Evolutionary conservation across 2,797 vertebrate species (phyloP).

Genomic region (Pyrocephalus nanus): DNA sequence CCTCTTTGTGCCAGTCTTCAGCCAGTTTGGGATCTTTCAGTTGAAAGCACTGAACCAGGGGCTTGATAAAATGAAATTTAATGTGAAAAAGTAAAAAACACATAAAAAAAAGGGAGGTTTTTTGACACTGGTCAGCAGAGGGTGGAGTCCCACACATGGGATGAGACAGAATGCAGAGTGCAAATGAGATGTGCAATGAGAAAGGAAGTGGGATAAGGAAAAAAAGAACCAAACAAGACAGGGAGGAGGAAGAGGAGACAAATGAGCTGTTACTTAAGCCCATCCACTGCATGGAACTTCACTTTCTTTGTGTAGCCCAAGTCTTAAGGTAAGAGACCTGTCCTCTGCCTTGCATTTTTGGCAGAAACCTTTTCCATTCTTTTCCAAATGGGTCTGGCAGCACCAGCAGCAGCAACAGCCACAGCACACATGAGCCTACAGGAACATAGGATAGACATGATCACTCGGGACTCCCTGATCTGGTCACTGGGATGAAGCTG

Average conservation of each 20-base stretch:
- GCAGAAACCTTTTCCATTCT: neutral
- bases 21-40: neutral
- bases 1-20: neutral
- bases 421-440: fast-evolving
- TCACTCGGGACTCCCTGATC: neutral
- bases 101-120: neutral
- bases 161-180: neutral
- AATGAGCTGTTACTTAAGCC: neutral
- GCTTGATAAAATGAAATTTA: neutral
- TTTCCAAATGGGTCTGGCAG: neutral
- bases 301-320: neutral
- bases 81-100: neutral
- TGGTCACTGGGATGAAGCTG: neutral
- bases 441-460: fast-evolving
- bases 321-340: neutral
- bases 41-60: neutral
- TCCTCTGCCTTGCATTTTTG: neutral
- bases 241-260: neutral
- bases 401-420: neutral
- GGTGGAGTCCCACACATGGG: neutral
- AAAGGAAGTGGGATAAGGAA: neutral
- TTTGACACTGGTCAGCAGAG: neutral
- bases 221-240: neutral
- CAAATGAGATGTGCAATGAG: neutral
- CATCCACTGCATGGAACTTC: neutral